Conservation (phyloP, 2,888 invertebrate species). For the Pegoplata infirma region DNA sequence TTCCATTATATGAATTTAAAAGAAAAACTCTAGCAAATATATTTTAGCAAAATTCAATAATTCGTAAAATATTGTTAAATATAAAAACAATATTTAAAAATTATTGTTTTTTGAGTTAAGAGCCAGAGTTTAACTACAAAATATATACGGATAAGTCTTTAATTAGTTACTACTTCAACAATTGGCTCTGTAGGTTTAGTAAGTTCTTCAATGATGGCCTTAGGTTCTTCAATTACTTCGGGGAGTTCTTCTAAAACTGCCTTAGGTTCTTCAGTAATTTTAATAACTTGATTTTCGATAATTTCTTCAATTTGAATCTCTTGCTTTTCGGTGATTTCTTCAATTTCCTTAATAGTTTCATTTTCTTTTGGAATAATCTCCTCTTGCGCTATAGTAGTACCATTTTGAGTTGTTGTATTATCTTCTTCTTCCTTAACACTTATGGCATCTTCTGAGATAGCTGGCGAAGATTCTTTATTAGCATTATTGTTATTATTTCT, state of each 20-base stretch:
- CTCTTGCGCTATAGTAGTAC: neutral
- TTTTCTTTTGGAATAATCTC: neutral
- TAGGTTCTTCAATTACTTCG: conserved; percentile 1
- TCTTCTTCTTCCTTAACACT: conserved; percentile 37
- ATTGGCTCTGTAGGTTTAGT: conserved; percentile 21
- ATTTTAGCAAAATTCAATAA: too few relatives aligned
- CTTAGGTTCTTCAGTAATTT: neutral
- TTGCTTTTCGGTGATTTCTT: neutral
- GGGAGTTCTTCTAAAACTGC: neutral
- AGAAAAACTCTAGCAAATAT: too few relatives aligned
- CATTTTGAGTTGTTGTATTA: neutral
- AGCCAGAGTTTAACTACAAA: neutral
- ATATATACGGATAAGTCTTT: neutral
- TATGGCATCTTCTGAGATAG: conserved; percentile 50
- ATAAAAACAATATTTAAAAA: neutral
- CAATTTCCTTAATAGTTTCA: neutral
- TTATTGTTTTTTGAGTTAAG: neutral
- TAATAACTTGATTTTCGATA: neutral
- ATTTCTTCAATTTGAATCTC: neutral
- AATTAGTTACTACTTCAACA: conserved; percentile 32
- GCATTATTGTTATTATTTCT: conserved; percentile 33
- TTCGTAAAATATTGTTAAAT: too few relatives aligned
- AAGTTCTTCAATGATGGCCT: neutral
- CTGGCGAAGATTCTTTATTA: conserved; percentile 47
- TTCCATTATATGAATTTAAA: conserved; percentile 3